These are phyloP conservation scores for Clytia hemisphaerica DNA, from an alignment of 30 jellyfish, hydroid and myxozoan species.

Conservation along the genomic window DNA sequence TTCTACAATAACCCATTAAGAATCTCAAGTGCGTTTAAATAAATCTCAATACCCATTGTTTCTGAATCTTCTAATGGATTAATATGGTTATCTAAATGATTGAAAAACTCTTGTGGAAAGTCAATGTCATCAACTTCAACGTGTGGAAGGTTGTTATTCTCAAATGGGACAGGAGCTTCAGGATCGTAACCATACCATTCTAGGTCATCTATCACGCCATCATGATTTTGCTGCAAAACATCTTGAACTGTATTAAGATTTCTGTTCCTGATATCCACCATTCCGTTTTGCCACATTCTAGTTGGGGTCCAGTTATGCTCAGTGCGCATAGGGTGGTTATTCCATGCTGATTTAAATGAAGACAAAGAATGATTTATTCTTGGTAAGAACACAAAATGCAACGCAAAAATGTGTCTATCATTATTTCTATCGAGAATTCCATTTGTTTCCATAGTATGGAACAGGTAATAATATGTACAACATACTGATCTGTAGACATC, in stretches of 20 bases:
- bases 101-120: slow-evolving; percentile 15
- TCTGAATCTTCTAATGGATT: slow-evolving; percentile 28
- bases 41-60: slow-evolving; percentile 13
- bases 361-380: slow-evolving; percentile 21
- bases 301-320: slow-evolving; percentile 28
- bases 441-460: slow-evolving; percentile 28
- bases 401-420: slow-evolving; percentile 12
- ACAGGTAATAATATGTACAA: slow-evolving; percentile 5
- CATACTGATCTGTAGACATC: slow-evolving; percentile 25
- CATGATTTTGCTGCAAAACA: not conserved
- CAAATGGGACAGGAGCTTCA: slow-evolving; percentile 22
- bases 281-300: slow-evolving; percentile 32
- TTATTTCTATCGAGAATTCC: slow-evolving; percentile 17
- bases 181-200: slow-evolving; percentile 40
- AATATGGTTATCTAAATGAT: slow-evolving; percentile 19
- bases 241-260: no score
- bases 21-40: slow-evolving; percentile 20
- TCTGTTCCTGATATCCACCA: slow-evolving; percentile 19
- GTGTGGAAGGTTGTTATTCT: slow-evolving; percentile 14
- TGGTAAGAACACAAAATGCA: slow-evolving; percentile 28
- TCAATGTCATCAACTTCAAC: slow-evolving; percentile 30
- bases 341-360: slow-evolving; percentile 22
- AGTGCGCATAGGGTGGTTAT: slow-evolving; percentile 33
- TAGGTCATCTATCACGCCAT: no score
- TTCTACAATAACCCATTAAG: no score